These are phyloP conservation scores for Eupristina koningsbergeri DNA, from an alignment of 1,140 invertebrate species.

Conservation along the genomic window DNA sequence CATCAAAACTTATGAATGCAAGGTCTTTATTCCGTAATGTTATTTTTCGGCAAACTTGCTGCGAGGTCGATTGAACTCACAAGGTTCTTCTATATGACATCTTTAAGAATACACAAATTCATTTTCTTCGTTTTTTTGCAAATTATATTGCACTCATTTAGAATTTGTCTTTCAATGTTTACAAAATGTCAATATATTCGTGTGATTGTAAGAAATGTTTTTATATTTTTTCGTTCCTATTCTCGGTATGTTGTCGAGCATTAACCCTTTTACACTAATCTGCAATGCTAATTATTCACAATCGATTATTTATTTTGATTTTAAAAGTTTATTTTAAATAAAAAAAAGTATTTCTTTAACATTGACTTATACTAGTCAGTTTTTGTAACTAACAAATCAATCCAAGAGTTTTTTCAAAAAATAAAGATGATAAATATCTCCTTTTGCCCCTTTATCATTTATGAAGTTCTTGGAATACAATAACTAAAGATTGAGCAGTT, in stretches of 20 bases:
- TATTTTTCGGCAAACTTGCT: slow-evolving; percentile 17
- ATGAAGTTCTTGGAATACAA: slow-evolving; percentile 29
- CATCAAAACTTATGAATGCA: background rate
- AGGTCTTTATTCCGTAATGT: background rate
- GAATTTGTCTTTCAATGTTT: background rate
- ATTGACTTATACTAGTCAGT: no score
- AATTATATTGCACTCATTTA: background rate
- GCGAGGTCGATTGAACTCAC: background rate
- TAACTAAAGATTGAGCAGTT: slow-evolving; percentile 18
- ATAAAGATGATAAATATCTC: background rate
- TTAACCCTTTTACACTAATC: slow-evolving; percentile 29
- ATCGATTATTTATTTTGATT: background rate
- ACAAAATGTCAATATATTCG: background rate
- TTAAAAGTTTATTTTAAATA: background rate
- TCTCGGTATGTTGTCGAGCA: slow-evolving; percentile 16
- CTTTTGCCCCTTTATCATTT: slow-evolving; percentile 36
- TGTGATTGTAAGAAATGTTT: slow-evolving; percentile 16
- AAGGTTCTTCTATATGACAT: slow-evolving; percentile 12
- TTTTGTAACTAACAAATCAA: no score
- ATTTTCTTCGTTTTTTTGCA: background rate
- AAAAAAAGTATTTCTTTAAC: no score
- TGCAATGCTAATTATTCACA: background rate
- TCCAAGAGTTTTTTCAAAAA: no score
- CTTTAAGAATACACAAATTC: background rate
- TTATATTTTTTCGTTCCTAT: slow-evolving; percentile 8